Evolutionary conservation across 2,113 vertebrate species (phyloP), one percentile per base, ranked within the genome.

Genomic region (Illadopsis cleaveri): DNA sequence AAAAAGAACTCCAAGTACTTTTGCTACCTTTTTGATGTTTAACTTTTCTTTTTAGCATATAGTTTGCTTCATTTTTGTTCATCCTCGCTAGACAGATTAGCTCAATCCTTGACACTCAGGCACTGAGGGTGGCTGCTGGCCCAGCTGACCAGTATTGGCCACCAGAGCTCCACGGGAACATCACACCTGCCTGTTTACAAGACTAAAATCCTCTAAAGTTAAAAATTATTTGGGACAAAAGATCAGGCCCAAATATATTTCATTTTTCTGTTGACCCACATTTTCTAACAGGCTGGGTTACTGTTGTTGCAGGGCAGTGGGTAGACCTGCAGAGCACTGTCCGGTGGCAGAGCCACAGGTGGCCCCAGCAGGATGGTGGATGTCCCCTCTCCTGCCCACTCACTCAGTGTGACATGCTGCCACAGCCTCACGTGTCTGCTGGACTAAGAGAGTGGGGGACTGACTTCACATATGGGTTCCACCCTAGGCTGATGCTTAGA

Each of bases 321-420:
- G 31, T 1, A 45, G 70, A 30, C 23, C 53, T 40, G 57, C 30
- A 54, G 50, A 38, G 18, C n/a, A 4, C 6, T 21, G 5, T 4
- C 38, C 24, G 40, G 40, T 50, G 48, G 61, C 10, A 1, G 11
- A 33, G 45, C 27, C 2, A 3, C 53, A 9, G 16, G 58, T 54
- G 51, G 33, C 33, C 56, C 42, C 9, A 3, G 45, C 25, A 54
- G 31, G 22, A n/a, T 13, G 23, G 42, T 4, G 5, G 27, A 2
- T 0, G 12, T 40, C 48, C 57, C 84, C 12, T 15, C 27, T 90
- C 64, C 71, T 37, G 51, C 64, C 47, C 42, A 8, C 22, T 23
- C 25, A 47, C 12, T n/a, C 15, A 1, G 24, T 3, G 10, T 4
- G 38, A 56, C 17, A 24, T 0, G 0, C 28, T 48, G 35, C 25